phyloP scores from a whole-genome alignment of 2,113 vertebrate genomes.

The Aphelocoma coerulescens region DNA sequence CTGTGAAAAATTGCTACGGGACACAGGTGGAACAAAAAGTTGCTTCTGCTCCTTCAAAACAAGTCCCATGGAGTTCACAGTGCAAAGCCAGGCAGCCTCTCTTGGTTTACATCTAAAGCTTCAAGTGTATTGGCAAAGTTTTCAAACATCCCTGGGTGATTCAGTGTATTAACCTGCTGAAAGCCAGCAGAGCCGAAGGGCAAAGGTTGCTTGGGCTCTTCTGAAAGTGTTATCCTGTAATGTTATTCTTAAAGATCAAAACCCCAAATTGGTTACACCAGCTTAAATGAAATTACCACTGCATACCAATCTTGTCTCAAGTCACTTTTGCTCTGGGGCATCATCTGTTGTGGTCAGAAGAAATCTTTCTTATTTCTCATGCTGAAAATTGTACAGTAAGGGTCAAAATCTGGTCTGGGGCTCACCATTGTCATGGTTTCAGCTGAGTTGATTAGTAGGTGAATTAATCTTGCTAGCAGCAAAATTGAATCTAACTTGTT shows the following conservation, averaged over 20 bases:
- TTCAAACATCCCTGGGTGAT: neutral
- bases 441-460: neutral
- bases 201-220: neutral
- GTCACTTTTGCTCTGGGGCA: neutral
- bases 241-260: slow-evolving; percentile 29
- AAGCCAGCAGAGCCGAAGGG: neutral
- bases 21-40: neutral
- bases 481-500: neutral
- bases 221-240: neutral
- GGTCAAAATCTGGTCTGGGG: slow-evolving; percentile 5
- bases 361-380: neutral
- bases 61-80: neutral
- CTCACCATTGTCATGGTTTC: neutral
- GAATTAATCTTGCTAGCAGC: slow-evolving; percentile 26
- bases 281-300: neutral
- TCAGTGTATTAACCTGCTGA: neutral
- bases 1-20: neutral
- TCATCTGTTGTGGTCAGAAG: slow-evolving; percentile 19
- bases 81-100: neutral
- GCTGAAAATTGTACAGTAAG: neutral
- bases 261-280: neutral
- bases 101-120: neutral
- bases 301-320: slow-evolving; percentile 8
- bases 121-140: neutral
- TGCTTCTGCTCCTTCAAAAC: neutral